A percentile compares a stretch with the other conserved stretches of the same genome.
These are phyloP conservation scores for Drosophila bocki DNA, from an alignment of 1,140 invertebrate genomes.

Conservation along the genomic window DNA sequence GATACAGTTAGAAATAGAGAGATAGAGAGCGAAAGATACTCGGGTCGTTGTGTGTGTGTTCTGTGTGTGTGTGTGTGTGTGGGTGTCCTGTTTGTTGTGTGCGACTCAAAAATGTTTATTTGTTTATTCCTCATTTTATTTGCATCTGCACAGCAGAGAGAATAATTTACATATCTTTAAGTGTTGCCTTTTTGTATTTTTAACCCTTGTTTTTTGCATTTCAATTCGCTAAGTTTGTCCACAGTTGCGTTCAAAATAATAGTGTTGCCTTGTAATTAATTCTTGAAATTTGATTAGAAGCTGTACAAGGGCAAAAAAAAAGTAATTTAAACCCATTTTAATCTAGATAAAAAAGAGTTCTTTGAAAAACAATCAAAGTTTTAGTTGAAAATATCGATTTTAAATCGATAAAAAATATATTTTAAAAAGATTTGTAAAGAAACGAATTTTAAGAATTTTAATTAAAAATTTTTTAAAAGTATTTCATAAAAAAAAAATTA, in stretches of 20 bases:
- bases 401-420: not conserved
- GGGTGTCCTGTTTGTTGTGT: constrained; percentile 6
- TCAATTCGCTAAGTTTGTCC: constrained; percentile 26
- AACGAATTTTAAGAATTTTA: not conserved
- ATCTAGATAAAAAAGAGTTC: not conserved
- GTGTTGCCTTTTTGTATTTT: constrained; percentile 22
- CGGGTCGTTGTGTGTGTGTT: constrained; percentile 14
- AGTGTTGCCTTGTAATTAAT: constrained; percentile 1
- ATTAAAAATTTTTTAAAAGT: no score
- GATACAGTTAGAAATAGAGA: constrained; percentile 5
- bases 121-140: constrained; percentile 49
- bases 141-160: constrained; percentile 81
- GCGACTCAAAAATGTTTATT: constrained; percentile 17
- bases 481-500: not conserved
- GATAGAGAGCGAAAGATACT: constrained; percentile 27
- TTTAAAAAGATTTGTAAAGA: not conserved
- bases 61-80: constrained; percentile 3
- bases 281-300: not conserved
- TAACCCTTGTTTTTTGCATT: constrained; percentile 27
- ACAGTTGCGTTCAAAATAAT: constrained; percentile 36
- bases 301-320: not conserved
- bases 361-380: not conserved
- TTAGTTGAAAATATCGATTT: not conserved
- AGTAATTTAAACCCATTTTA: not conserved
- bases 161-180: constrained; percentile 32